Conservation (phyloP, 2,888 invertebrate species). For the Leptinotarsa peninsularis region DNA sequence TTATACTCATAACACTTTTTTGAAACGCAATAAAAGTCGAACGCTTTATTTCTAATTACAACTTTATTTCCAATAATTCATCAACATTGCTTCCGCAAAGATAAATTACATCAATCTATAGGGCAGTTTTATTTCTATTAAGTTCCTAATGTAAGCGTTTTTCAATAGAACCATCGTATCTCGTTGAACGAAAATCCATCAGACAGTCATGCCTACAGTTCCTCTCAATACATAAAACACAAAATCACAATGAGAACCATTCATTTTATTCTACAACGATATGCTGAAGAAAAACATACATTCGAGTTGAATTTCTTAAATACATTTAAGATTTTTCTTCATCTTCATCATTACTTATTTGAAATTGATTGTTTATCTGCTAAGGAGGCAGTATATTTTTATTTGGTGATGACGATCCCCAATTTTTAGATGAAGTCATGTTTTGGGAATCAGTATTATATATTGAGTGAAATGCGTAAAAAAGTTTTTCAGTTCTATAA, state of each 20-base stretch:
- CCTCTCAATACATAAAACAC: neutral
- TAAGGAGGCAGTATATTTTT: neutral
- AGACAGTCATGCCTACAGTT: neutral
- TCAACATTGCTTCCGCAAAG: slow-evolving; percentile 9
- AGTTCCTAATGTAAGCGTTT: slow-evolving; percentile 27
- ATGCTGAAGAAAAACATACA: too few relatives aligned
- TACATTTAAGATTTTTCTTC: neutral
- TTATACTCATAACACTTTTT: too few relatives aligned
- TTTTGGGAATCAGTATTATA: neutral
- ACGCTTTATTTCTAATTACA: slow-evolving; percentile 11
- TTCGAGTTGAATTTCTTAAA: neutral
- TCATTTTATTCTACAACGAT: too few relatives aligned
- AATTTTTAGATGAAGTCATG: too few relatives aligned
- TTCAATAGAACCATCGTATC: slow-evolving; percentile 15
- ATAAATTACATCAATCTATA: slow-evolving; percentile 24
- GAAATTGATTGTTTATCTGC: neutral
- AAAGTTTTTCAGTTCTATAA: neutral
- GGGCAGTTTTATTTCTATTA: slow-evolving; percentile 25
- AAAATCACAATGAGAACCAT: neutral
- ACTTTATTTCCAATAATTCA: slow-evolving; percentile 19
- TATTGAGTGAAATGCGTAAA: neutral
- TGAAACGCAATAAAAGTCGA: neutral
- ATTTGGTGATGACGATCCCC: too few relatives aligned
- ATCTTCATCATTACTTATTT: neutral
- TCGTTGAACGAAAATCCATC: slow-evolving; percentile 3